phyloP scores from a whole-genome alignment of 2,113 vertebrate genomes.

The Heteronetta atricapilla region DNA sequence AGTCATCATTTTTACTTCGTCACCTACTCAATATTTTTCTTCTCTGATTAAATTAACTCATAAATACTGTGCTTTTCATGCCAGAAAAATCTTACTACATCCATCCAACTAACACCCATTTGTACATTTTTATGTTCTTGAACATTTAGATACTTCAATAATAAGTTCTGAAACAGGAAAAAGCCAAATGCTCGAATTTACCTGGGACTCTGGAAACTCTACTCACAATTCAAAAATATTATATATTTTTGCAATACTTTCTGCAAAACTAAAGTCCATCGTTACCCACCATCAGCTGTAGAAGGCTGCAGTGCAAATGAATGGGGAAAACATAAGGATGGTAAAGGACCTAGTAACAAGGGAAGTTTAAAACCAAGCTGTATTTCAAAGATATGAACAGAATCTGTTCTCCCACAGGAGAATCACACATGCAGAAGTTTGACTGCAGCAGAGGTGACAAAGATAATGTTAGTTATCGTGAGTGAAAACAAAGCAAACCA shows the following conservation, averaged over 20 bases:
- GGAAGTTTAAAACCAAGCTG: neutral
- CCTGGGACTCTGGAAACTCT: neutral
- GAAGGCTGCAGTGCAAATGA: neutral
- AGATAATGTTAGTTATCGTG: neutral
- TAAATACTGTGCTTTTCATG: conserved; percentile 73
- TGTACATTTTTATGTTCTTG: conserved; percentile 52
- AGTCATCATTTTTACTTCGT: conserved; percentile 75
- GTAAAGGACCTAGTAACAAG: neutral
- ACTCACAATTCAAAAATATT: neutral
- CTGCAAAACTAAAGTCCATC: neutral
- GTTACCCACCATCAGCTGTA: neutral
- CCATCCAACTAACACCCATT: conserved; percentile 59
- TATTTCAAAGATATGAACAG: neutral
- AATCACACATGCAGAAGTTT: neutral
- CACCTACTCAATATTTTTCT: conserved; percentile 78
- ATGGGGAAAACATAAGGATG: neutral
- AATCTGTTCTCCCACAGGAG: neutral
- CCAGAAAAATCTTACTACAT: conserved; percentile 64
- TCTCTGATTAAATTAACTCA: conserved; percentile 76
- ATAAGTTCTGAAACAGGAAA: conserved; percentile 41
- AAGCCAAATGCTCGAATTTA: conserved; percentile 48
- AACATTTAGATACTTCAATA: conserved; percentile 52
- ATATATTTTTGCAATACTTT: neutral
- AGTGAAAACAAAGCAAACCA: neutral
- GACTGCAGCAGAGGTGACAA: neutral